These are phyloP conservation scores for Polylopha cassiicola DNA, from an alignment of 2,888 invertebrate genomes.

Conservation along the genomic window DNA sequence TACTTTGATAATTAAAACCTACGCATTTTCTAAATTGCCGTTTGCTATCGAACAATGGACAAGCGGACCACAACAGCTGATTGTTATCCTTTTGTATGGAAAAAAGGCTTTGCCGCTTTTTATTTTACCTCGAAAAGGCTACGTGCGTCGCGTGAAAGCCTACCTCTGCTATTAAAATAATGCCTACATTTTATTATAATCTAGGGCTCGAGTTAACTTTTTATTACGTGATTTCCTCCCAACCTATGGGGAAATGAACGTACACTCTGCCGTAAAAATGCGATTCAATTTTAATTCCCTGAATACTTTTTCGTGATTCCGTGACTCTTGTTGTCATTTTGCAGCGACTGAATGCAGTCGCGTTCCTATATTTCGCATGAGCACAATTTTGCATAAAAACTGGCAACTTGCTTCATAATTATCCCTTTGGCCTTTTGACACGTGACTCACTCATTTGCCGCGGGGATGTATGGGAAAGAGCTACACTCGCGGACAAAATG, in stretches of 20 bases:
- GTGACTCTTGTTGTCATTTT: too few relatives aligned
- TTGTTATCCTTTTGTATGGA: conserved; percentile 58
- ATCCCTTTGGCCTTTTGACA: conserved; percentile 46
- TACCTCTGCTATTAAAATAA: background rate
- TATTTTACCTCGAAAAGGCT: conserved; percentile 9
- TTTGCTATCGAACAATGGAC: conserved; percentile 36
- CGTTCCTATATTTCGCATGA: conserved; percentile 22
- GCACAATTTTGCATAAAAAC: conserved; percentile 35
- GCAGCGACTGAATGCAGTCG: conserved; percentile 24
- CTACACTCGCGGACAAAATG: conserved; percentile 18
- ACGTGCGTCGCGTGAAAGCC: background rate
- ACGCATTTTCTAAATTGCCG: conserved; percentile 42
- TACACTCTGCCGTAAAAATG: too few relatives aligned
- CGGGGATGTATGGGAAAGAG: conserved; percentile 14
- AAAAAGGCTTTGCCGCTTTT: conserved; percentile 53
- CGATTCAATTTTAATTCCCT: background rate
- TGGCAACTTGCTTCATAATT: conserved; percentile 40
- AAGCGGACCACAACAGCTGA: conserved; percentile 47
- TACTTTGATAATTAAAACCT: conserved; percentile 24
- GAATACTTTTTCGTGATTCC: background rate
- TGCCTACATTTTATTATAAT: too few relatives aligned
- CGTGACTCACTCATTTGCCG: conserved; percentile 40
- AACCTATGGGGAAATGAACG: too few relatives aligned
- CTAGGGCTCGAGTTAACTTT: too few relatives aligned
- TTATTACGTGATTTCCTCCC: too few relatives aligned